These are phyloP conservation scores for Megalopta genalis DNA, from an alignment of 1,140 invertebrate species.

Conservation along the genomic window DNA sequence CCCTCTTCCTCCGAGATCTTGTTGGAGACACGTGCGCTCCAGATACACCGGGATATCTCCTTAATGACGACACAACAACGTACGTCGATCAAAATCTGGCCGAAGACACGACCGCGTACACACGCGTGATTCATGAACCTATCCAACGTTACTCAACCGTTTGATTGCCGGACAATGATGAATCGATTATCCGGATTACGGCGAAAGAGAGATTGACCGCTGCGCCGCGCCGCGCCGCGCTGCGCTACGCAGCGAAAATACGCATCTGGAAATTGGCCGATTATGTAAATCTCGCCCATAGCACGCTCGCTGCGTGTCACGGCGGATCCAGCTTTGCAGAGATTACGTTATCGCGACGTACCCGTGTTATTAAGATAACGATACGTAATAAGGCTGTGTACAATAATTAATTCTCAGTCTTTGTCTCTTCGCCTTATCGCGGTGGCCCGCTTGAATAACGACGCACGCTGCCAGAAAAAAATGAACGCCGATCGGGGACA, in stretches of 20 bases:
- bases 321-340: slow-evolving; percentile 19
- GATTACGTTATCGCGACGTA: slow-evolving; percentile 1
- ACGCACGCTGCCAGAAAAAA: background rate
- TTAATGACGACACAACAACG: background rate
- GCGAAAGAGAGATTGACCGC: slow-evolving; percentile 16
- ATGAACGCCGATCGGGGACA: background rate
- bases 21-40: background rate
- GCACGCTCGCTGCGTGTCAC: background rate
- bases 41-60: background rate
- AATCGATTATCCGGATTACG: slow-evolving; percentile 41
- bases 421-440: background rate
- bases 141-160: slow-evolving; percentile 14
- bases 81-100: background rate
- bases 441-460: background rate
- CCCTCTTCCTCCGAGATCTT: too few relatives aligned
- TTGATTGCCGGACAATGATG: slow-evolving; percentile 29
- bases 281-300: slow-evolving; percentile 29
- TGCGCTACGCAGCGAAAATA: background rate
- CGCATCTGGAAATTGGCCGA: slow-evolving; percentile 28
- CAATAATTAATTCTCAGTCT: background rate
- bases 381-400: background rate
- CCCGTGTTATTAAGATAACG: slow-evolving; percentile 12
- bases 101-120: background rate
- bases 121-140: slow-evolving; percentile 10
- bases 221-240: background rate